Percentiles rank a stretch among this genome's conserved stretches.
Conservation (phyloP, 2,888 invertebrate species). For the Choreutis nemorana region DNA sequence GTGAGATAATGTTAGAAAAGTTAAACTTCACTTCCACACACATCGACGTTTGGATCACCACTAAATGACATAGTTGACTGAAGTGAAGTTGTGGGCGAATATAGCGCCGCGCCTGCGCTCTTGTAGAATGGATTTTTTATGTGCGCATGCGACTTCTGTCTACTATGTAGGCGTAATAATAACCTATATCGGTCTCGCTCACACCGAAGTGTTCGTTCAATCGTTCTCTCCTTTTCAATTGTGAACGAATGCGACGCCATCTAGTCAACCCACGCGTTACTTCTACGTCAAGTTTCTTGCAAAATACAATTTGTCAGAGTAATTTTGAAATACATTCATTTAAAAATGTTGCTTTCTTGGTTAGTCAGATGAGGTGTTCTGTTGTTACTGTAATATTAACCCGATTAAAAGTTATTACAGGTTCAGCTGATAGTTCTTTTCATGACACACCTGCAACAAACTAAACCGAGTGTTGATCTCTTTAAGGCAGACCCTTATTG, state of each 20-base stretch:
- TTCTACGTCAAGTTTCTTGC: too few relatives aligned
- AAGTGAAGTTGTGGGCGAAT: conserved; percentile 64
- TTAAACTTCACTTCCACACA: conserved; percentile 65
- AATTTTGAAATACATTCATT: too few relatives aligned
- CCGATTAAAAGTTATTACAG: too few relatives aligned
- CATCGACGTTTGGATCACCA: conserved; percentile 62
- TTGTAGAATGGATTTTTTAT: conserved; percentile 54
- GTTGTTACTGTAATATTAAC: too few relatives aligned
- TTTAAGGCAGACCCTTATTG: too few relatives aligned
- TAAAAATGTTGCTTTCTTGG: too few relatives aligned
- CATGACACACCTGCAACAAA: too few relatives aligned
- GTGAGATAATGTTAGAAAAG: conserved; percentile 63
- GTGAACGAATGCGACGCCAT: conserved; percentile 49
- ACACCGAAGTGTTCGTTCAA: conserved; percentile 19
- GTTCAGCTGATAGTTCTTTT: too few relatives aligned
- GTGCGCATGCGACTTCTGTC: conserved; percentile 57
- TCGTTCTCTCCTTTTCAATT: too few relatives aligned
- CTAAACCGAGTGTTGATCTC: too few relatives aligned
- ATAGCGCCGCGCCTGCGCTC: conserved; percentile 59
- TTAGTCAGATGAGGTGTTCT: too few relatives aligned
- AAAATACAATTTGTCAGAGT: too few relatives aligned
- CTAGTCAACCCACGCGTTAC: conserved; percentile 33
- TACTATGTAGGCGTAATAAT: conserved; percentile 58
- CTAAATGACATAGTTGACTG: conserved; percentile 62
- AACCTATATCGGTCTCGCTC: conserved; percentile 42